Conservation (phyloP, 2,888 invertebrate genomes). For the Andrena praecox region DNA sequence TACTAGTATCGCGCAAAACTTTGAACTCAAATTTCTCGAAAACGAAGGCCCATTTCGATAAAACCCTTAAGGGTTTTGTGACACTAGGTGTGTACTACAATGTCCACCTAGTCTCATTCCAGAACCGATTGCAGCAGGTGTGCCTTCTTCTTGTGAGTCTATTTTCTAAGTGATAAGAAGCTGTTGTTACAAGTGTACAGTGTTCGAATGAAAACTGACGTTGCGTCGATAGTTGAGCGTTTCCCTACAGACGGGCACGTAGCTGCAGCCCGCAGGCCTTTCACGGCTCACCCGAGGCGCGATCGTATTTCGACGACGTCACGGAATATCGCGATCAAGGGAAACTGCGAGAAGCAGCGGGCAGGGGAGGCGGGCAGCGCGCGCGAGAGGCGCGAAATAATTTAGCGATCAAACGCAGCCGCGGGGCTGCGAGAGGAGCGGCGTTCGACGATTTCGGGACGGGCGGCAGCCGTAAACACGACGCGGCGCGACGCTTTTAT, state of each 20-base stretch:
- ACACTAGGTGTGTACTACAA: too few relatives aligned
- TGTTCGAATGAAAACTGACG: neutral
- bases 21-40: too few relatives aligned
- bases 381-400: conserved; percentile 44
- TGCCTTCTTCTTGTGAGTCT: too few relatives aligned
- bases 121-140: too few relatives aligned
- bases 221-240: neutral
- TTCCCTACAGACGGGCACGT: neutral
- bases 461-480: conserved; percentile 60
- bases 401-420: conserved; percentile 54
- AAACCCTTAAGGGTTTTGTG: too few relatives aligned
- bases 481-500: conserved; percentile 65
- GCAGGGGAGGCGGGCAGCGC: neutral
- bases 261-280: neutral
- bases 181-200: too few relatives aligned
- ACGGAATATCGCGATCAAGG: neutral
- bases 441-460: conserved; percentile 49
- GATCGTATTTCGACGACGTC: conserved; percentile 5
- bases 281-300: neutral
- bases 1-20: too few relatives aligned
- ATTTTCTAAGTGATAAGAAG: too few relatives aligned
- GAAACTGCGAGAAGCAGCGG: neutral
- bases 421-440: conserved; percentile 46
- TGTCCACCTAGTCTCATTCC: too few relatives aligned
- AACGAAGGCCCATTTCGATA: too few relatives aligned